Base-by-base conservation (phyloP, 2,888 invertebrate species). In the Prenolepis imparis region DNA sequence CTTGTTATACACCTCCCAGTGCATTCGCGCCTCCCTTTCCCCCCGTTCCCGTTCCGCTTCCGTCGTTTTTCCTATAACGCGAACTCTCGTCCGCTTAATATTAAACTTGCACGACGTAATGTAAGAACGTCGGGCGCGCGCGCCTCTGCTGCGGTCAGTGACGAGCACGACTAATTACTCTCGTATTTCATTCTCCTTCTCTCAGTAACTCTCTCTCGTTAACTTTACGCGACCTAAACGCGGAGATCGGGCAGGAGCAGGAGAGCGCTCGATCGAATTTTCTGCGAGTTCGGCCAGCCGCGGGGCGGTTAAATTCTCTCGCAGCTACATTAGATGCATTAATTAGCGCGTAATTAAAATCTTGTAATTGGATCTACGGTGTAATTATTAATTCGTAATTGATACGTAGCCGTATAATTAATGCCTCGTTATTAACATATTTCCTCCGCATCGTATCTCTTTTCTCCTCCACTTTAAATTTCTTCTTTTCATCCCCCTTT, bases 1-100 rank as follows among this genome's bases (percentile, higher is more conserved):
- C 90, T 82, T 85, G 87, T 90, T 87, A 85, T 72, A 77, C 67
- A 77, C 57, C 70, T 44, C n/a, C 59, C 24, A 12, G 36, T 21
- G n/a, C 55, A 36, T 73, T n/a, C 52, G 52, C n/a, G n/a, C 52
- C 44, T n/a, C n/a, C 82, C 15, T 11, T 2, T n/a, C n/a, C n/a
- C n/a, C n/a, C n/a, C n/a, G n/a, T n/a, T n/a, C n/a, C 39, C 28
- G 24, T 28, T 68, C 15, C 48, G 39, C 48, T 52, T 24, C 77
- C 70, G 11, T 36, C 48, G 55, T 64, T 77, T 78, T 63, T 61
- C 82, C 63, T 36, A 28, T 61, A 32, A 48, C 28, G 36, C 24
- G n/a, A 67, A 39, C n/a, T 52, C 52, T 78, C 41, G 44, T 80
- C 68, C 52, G 72, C 73, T 82, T 82, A 81, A 82, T 82, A 74